Conservation (phyloP, 2,888 invertebrate genomes). For the Thymelicus acteon region DNA sequence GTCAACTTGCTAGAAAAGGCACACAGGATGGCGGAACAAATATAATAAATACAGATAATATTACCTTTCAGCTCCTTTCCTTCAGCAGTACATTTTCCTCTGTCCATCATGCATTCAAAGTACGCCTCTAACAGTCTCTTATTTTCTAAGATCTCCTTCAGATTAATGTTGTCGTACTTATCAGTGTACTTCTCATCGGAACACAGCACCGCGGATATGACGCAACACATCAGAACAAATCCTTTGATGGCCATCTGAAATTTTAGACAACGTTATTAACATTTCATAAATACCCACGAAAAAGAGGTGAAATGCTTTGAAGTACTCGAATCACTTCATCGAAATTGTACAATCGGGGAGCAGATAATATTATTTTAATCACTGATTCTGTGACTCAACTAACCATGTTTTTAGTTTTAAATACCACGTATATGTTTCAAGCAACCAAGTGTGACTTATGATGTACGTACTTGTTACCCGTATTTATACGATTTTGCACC, state of each 20-base stretch:
- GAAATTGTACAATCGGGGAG: too few relatives aligned
- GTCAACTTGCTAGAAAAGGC: too few relatives aligned
- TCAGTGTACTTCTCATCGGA: constrained; percentile 79
- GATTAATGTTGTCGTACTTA: constrained; percentile 88
- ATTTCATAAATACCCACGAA: background rate
- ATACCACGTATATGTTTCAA: constrained; percentile 30
- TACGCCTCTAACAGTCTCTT: constrained; percentile 87
- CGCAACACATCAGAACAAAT: constrained; percentile 42
- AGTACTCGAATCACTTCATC: too few relatives aligned
- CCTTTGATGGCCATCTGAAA: constrained; percentile 45
- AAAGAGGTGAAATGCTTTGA: too few relatives aligned
- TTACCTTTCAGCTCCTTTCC: constrained; percentile 88
- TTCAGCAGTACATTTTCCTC: constrained; percentile 88
- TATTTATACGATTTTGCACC: constrained; percentile 68
- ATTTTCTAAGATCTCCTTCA: constrained; percentile 88
- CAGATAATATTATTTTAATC: background rate
- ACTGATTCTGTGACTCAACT: background rate
- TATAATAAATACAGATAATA: too few relatives aligned
- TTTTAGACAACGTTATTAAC: background rate
- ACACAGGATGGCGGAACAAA: too few relatives aligned
- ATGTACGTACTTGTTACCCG: constrained; percentile 37
- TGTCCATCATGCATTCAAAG: constrained; percentile 87
- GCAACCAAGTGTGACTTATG: constrained; percentile 30
- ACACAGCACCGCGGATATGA: constrained; percentile 38
- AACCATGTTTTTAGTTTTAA: constrained; percentile 23